Base-by-base conservation (phyloP, 2,888 invertebrate genomes). In the Eulithis testata region DNA sequence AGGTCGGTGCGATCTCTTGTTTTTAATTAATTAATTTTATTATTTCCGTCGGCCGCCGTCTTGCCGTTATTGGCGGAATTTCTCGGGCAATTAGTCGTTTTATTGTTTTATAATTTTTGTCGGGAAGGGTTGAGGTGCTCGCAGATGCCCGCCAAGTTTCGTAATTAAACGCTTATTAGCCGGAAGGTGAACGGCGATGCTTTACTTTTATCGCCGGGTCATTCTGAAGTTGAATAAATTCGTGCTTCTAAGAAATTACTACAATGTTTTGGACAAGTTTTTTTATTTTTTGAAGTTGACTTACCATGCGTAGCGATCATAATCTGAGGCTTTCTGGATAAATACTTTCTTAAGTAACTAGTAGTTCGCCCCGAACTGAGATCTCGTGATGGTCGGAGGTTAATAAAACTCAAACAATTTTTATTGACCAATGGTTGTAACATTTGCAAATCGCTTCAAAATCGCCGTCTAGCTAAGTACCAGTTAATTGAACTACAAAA, bases 1-100 rank as follows among this genome's bases (percentile, higher is more conserved):
- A 61, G 49, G 31, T n/a, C 49, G 11, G 68, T 31, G 67, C 70
- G 69, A 71, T 71, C 73, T 72, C 72, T 85, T 93, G 93, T 93
- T 93, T 92, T 93, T 90, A 92, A 91, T 93, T 92, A 93, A 93
- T 93, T 93, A 89, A 90, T 93, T 91, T 91, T 91, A 93, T 93
- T 90, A 91, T 93, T 91, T 88, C 87, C 73, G 76, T 72, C 78
- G 76, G 75, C 72, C 75, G 73, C 80, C 90, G 85, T 89, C 86
- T 92, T 91, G 92, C 85, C 88, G 87, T 91, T 91, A 93, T 90
- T 88, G 91, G 90, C 82, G 82, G 87, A 90, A 89, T 88, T 86
- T 87, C 86, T 88, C 86, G 84, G 87, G 90, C 89, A 91, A 93
- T 93, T 93, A 93, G 88, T 89, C 89, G 77, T 93, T 93, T 93